Conservation (phyloP, 2,113 vertebrate species). For the Pluvialis apricaria region DNA sequence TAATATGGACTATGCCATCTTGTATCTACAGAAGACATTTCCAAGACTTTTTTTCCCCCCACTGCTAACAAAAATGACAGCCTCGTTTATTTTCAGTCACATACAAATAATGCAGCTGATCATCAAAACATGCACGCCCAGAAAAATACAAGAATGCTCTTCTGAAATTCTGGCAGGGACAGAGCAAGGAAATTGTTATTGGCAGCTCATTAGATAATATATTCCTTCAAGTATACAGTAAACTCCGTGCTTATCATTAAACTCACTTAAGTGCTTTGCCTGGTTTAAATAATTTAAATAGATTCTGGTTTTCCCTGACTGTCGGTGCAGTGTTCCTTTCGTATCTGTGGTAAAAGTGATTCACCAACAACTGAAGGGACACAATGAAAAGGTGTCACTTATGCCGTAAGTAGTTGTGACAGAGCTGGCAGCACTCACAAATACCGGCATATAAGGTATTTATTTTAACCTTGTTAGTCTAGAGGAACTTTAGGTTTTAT, state of each 20-base stretch:
- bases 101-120: not conserved
- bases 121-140: not conserved
- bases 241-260: not conserved
- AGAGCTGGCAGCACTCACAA: not conserved
- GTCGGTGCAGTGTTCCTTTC: not conserved
- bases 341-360: not conserved
- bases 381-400: not conserved
- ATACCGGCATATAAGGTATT: not conserved
- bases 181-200: not conserved
- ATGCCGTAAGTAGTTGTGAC: accelerated
- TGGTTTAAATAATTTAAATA: not conserved
- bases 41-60: not conserved
- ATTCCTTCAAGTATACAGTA: not conserved
- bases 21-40: not conserved
- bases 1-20: not conserved
- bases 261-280: not conserved
- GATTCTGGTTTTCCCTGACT: not conserved
- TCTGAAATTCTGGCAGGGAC: not conserved
- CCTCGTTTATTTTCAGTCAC: not conserved
- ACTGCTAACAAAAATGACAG: not conserved
- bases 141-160: not conserved
- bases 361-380: not conserved
- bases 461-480: not conserved
- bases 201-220: not conserved
- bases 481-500: not conserved